phyloP scores from a whole-genome alignment of 1,140 invertebrate genomes.

The Cotesia chilonis region DNA sequence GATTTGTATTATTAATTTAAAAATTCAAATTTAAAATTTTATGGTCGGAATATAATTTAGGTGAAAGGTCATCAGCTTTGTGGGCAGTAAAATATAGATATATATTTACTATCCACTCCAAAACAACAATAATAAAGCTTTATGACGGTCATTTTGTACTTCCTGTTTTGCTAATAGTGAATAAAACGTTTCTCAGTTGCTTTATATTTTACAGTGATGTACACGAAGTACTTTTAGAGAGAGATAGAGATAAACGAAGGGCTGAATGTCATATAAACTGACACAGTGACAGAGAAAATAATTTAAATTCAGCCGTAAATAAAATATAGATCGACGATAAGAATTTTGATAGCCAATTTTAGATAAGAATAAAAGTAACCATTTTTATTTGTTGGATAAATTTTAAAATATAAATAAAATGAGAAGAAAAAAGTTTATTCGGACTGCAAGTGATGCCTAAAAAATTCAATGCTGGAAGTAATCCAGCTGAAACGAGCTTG shows the following conservation, averaged over 20 bases:
- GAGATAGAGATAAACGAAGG: neutral
- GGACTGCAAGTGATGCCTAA: neutral
- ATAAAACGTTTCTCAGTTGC: constrained; percentile 25
- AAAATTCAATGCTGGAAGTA: constrained; percentile 16
- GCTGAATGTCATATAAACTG: neutral
- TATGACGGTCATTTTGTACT: constrained; percentile 17
- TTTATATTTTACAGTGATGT: neutral
- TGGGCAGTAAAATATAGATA: no score
- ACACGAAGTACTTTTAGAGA: no score
- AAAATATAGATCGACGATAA: constrained; percentile 8
- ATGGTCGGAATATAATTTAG: no score
- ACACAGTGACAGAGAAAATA: neutral
- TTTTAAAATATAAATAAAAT: neutral
- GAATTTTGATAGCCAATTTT: constrained; percentile 4
- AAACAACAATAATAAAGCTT: constrained; percentile 20
- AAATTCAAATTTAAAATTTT: no score
- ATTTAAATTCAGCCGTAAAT: neutral
- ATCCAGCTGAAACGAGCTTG: constrained; percentile 5
- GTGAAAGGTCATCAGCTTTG: no score
- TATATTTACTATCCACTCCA: no score
- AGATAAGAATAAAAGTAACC: neutral
- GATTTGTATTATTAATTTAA: no score
- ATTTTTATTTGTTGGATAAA: neutral
- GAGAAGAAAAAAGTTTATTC: neutral
- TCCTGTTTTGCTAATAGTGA: neutral